Conservation (phyloP, 1,140 invertebrate species). For the Ceratitis capitata region DNA sequence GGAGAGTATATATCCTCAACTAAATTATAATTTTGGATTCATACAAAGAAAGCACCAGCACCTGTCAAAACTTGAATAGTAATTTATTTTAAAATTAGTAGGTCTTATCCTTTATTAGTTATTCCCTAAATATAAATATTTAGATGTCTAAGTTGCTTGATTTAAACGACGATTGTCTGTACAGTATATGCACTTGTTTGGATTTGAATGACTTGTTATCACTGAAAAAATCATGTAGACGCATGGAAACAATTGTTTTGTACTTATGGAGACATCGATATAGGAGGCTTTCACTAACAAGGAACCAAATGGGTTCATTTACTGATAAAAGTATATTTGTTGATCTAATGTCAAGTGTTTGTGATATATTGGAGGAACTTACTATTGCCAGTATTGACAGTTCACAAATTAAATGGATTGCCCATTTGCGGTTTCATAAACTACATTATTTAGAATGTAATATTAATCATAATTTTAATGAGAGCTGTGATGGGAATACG, state of each 20-base stretch:
- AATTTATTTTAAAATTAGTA: too few relatives aligned
- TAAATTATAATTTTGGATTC: too few relatives aligned
- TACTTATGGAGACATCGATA: not conserved
- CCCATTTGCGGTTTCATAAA: not conserved
- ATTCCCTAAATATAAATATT: not conserved
- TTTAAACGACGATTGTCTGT: not conserved
- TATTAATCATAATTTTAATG: not conserved
- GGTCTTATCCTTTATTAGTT: too few relatives aligned
- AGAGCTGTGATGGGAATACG: not conserved
- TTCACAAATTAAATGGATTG: not conserved
- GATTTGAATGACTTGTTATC: not conserved
- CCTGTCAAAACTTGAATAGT: too few relatives aligned
- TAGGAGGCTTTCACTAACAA: not conserved
- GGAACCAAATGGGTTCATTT: not conserved
- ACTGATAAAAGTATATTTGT: not conserved
- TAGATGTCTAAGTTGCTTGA: not conserved
- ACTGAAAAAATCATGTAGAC: not conserved
- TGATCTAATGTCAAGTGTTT: not conserved
- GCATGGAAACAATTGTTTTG: not conserved
- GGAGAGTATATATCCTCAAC: too few relatives aligned
- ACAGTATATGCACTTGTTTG: not conserved
- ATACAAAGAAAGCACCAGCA: too few relatives aligned
- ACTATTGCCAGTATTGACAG: not conserved
- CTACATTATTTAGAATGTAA: not conserved
- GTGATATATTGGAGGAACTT: not conserved